phyloP scores from a whole-genome alignment of 2,888 invertebrate species.

The Scaptomyza cyrtandrae region DNA sequence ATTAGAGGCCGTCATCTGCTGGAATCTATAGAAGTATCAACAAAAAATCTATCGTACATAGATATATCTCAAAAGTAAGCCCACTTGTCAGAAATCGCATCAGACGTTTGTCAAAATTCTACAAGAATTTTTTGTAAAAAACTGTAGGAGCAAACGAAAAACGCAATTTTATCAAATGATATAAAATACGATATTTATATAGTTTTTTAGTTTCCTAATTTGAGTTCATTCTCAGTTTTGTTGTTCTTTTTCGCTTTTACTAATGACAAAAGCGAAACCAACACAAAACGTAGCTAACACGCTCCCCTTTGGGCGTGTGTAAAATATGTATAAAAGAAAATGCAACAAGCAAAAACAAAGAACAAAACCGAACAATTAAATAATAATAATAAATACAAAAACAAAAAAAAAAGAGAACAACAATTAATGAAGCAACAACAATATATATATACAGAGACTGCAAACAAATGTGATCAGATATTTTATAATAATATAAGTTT shows the following conservation, averaged over 20 bases:
- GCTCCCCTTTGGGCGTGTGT: constrained; percentile 55
- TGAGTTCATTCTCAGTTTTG: constrained; percentile 41
- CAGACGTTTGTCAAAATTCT: constrained; percentile 75
- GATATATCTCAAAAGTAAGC: not conserved
- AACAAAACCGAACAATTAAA: constrained; percentile 30
- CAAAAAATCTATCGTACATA: no score
- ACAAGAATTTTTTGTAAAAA: constrained; percentile 73
- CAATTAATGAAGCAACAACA: constrained; percentile 67
- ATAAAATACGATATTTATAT: constrained; percentile 9
- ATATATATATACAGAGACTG: constrained; percentile 84
- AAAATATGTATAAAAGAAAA: constrained; percentile 64
- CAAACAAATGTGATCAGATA: constrained; percentile 85
- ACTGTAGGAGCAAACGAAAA: constrained; percentile 83
- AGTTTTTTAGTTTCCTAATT: constrained; percentile 40
- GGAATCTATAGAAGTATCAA: not conserved
- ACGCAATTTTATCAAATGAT: constrained; percentile 78
- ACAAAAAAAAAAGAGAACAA: constrained; percentile 61
- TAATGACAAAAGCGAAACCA: constrained; percentile 47
- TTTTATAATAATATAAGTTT: constrained; percentile 83
- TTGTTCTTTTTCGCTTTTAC: constrained; percentile 55
- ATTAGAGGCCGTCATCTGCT: not conserved
- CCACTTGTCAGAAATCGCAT: constrained; percentile 57
- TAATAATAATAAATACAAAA: constrained; percentile 38
- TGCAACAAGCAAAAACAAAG: constrained; percentile 30
- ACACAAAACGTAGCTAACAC: constrained; percentile 44